phyloP scores from a whole-genome alignment of 2,797 vertebrate species.

The Thalassophryne amazonica region DNA sequence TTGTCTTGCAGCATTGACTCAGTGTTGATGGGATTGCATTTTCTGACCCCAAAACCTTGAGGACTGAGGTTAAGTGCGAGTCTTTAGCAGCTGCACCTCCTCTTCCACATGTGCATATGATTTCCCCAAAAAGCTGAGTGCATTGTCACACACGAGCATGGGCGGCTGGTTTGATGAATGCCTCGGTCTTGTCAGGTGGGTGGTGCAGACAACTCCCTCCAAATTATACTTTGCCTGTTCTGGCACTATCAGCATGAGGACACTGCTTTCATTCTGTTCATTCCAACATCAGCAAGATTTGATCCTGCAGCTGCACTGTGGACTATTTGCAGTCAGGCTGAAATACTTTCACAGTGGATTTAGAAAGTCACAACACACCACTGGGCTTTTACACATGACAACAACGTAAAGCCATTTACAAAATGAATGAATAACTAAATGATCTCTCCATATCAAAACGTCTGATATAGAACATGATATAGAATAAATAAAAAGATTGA shows the following conservation, averaged over 20 bases:
- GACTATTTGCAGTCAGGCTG: conserved; percentile 56
- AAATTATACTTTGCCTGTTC: conserved; percentile 35
- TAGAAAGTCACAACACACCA: too few species aligned
- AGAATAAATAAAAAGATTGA: too few species aligned
- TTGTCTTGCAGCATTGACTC: background rate
- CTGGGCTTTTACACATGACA: too few species aligned
- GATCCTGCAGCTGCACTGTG: conserved; percentile 22
- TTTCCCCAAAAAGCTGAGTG: conserved; percentile 13
- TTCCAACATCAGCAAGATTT: conserved; percentile 35
- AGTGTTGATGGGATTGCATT: background rate
- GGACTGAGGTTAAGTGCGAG: conserved; percentile 13
- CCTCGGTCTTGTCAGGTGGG: conserved; percentile 25
- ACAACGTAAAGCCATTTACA: too few species aligned
- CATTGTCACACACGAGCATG: conserved; percentile 18
- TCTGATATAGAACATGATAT: too few species aligned
- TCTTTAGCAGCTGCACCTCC: conserved; percentile 15
- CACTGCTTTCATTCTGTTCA: too few species aligned
- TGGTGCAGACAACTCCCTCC: conserved; percentile 14
- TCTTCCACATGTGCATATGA: conserved; percentile 19
- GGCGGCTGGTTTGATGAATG: conserved; percentile 53
- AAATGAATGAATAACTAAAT: too few species aligned
- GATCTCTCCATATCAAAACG: too few species aligned
- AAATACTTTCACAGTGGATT: conserved; percentile 36
- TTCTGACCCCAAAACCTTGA: conserved; percentile 9
- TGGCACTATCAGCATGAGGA: background rate